Percentiles rank a stretch among this genome's conserved stretches.
phyloP scores from a whole-genome alignment of 2,113 vertebrate species.

The Bombycilla garrulus region DNA sequence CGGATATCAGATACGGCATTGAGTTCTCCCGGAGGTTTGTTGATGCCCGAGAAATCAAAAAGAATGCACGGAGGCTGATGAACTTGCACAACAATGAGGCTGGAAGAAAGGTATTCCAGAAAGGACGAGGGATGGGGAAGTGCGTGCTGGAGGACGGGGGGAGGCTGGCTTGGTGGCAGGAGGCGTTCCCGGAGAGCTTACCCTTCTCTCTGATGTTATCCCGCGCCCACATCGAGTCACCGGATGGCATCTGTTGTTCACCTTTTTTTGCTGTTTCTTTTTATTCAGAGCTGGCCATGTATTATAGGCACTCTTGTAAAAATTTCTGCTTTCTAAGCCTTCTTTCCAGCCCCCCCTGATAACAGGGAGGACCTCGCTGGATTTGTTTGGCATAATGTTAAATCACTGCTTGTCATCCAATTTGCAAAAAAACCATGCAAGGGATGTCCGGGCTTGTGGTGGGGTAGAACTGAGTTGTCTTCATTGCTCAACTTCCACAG shows the following conservation, averaged over 20 bases:
- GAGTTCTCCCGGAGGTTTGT: slow-evolving; percentile 97
- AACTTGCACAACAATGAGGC: slow-evolving; percentile 99
- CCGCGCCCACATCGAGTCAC: background rate
- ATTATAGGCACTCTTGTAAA: background rate
- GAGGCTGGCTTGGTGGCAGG: background rate
- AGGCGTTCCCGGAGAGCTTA: background rate
- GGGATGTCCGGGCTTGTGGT: background rate
- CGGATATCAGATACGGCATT: slow-evolving; percentile 94
- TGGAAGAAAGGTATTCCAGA: slow-evolving; percentile 90
- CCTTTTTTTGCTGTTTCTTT: background rate
- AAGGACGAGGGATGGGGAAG: slow-evolving; percentile 6
- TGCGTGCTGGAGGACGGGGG: background rate
- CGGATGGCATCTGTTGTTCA: background rate
- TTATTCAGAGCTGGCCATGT: background rate
- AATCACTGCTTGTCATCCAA: background rate
- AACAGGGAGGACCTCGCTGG: background rate
- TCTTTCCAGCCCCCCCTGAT: background rate
- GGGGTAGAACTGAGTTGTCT: background rate
- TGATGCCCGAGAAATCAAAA: slow-evolving; percentile 96
- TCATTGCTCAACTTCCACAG: background rate
- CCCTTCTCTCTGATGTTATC: background rate
- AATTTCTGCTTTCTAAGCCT: background rate
- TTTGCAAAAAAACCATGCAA: background rate
- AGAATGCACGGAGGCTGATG: slow-evolving; percentile 95
- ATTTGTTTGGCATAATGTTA: background rate